phyloP scores from a whole-genome alignment of 1,140 invertebrate species.

The Lamellibrachia luymesi region DNA sequence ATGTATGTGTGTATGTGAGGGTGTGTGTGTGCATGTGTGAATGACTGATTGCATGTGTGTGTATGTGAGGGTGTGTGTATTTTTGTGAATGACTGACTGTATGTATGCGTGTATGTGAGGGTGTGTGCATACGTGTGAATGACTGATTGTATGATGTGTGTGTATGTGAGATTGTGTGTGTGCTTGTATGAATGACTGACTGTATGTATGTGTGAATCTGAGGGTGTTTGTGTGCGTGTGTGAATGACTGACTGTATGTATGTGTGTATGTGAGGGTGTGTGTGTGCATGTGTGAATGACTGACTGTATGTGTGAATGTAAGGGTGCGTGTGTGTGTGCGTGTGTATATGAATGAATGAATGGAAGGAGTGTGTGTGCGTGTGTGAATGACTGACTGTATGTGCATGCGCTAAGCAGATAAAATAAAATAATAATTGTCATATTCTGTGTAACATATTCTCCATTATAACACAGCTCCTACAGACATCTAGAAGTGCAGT shows the following conservation, averaged over 20 bases:
- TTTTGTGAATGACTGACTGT: no score
- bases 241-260: not conserved
- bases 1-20: not conserved
- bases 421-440: not conserved
- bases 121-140: not conserved
- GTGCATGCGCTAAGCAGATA: not conserved
- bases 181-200: not conserved
- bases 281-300: no score
- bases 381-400: not conserved
- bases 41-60: not conserved
- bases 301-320: no score
- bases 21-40: no score
- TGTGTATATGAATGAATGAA: not conserved
- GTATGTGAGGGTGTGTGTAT: no score
- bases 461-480: not conserved
- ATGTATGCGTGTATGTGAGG: no score
- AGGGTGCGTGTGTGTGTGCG: no score
- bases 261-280: not conserved
- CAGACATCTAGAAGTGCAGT: not conserved
- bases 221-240: no score
- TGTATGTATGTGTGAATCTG: not conserved
- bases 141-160: not conserved
- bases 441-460: not conserved
- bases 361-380: not conserved
- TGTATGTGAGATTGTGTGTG: not conserved